Conservation (phyloP, 2,113 vertebrate genomes). For the Ammodytes marinus region DNA sequence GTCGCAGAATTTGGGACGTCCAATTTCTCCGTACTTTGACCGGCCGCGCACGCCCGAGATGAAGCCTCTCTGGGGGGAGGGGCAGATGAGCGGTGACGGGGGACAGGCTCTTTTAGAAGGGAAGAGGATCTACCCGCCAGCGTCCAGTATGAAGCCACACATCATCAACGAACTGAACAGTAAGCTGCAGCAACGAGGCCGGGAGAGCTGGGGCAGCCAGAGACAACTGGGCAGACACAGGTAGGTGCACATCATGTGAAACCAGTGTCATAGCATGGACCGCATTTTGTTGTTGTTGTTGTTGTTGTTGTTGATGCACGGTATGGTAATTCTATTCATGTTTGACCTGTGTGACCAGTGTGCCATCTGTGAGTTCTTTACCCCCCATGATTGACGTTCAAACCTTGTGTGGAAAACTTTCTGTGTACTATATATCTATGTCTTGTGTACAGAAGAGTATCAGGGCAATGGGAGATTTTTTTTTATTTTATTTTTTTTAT, state of each 20-base stretch:
- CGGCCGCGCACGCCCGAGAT: constrained; percentile 84
- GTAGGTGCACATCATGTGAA: constrained; percentile 79
- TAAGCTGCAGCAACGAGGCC: constrained; percentile 91
- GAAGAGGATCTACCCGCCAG: constrained; percentile 84
- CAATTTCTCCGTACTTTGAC: constrained; percentile 83
- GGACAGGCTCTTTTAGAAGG: constrained; percentile 77
- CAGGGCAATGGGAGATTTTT: too few relatives aligned
- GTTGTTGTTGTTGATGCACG: constrained; percentile 6
- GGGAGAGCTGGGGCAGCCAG: constrained; percentile 85
- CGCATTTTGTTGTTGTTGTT: constrained; percentile 8
- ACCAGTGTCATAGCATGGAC: constrained; percentile 18
- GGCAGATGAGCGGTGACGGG: constrained; percentile 73
- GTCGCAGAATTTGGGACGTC: constrained; percentile 79
- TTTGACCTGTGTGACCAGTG: constrained; percentile 12
- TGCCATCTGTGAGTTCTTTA: constrained; percentile 2
- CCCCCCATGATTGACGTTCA: not conserved
- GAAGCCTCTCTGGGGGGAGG: constrained; percentile 83
- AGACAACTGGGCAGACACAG: constrained; percentile 86
- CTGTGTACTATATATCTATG: constrained; percentile 20
- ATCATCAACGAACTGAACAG: constrained; percentile 94
- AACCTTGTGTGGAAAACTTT: constrained; percentile 24
- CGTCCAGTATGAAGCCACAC: constrained; percentile 91
- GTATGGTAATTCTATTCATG: not conserved
- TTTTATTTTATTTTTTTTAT: too few relatives aligned
- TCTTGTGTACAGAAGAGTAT: constrained; percentile 14